Base-by-base conservation (phyloP, 2,888 invertebrate genomes). In the Drosophila testacea region DNA sequence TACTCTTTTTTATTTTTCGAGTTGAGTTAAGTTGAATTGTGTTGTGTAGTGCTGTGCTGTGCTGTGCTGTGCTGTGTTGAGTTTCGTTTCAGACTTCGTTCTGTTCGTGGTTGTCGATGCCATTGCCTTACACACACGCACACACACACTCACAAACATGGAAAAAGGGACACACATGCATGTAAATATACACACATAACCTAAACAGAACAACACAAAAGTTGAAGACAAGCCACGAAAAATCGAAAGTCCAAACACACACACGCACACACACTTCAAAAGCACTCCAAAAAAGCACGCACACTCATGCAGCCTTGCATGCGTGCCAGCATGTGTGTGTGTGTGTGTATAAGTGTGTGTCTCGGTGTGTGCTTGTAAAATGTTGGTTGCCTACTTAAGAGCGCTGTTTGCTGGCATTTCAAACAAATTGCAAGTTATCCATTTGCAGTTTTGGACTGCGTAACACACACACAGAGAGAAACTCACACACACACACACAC, bases 11-110 rank as follows among this genome's bases (percentile, higher is more conserved):
- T 77, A 69, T 73, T 77, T 70, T 73, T 80, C 69, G 70, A 83
- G 83, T 81, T 82, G 84, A 84, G 70, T 77, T 86, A 69, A 87
- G 78, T 87, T 83, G 69, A 81, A 78, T 78, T 83, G 68, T 80
- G 87, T 88, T 83, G 78, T 71, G 70, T 81, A 65, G 54, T 64
- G 59, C 13, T 55, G 7, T 59, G 67, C 41, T 70, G 7, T 59
- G 67, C 41, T 70, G 54, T 64, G 59, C 13, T 55, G 7, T 59
- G 67, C 42, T 70, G 77, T 52, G 77, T 77, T 77, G 62, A 65
- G 72, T 87, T 86, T 86, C 74, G 71, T 87, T 82, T 54, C 78
- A 82, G 77, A 86, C 70, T 60, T 88, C 61, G 85, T 60, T 44
- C 16, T 78, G 47, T 27, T 34, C 7, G 41, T 46, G 39, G 36